These are phyloP conservation scores for Drosophila sturtevanti DNA, from an alignment of 1,140 invertebrate genomes.

Conservation along the genomic window DNA sequence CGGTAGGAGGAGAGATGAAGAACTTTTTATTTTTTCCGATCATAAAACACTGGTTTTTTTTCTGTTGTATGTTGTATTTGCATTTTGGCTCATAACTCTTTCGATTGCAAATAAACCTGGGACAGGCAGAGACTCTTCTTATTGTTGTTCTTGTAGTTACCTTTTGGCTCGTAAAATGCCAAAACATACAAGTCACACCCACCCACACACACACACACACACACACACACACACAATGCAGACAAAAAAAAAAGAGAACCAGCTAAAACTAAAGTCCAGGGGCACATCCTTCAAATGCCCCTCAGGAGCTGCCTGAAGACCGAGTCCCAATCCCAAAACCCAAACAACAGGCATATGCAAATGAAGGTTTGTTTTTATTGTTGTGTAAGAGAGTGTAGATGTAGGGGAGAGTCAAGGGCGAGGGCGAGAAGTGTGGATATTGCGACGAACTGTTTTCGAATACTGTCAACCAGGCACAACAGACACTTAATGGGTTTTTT, in stretches of 20 bases:
- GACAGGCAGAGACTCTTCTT: constrained; percentile 41
- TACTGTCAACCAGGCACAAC: constrained; percentile 64
- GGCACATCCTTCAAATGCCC: constrained; percentile 62
- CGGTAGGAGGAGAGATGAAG: background rate
- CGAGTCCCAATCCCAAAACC: constrained; percentile 4
- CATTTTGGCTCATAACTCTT: constrained; percentile 79
- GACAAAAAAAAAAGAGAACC: constrained; percentile 46
- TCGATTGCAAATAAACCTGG: constrained; percentile 75
- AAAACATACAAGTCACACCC: constrained; percentile 68
- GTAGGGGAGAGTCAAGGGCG: constrained; percentile 8
- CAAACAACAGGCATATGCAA: constrained; percentile 64
- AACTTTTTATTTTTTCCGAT: constrained; percentile 16
- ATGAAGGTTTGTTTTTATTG: constrained; percentile 73
- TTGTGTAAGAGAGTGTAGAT: constrained; percentile 35
- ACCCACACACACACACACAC: constrained; percentile 60
- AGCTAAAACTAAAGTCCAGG: constrained; percentile 34
- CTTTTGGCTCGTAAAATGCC: constrained; percentile 67
- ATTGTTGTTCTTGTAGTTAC: constrained; percentile 53
- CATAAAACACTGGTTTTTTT: constrained; percentile 61
- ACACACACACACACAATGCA: constrained; percentile 63
- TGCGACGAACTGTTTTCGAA: constrained; percentile 63
- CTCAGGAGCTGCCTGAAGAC: background rate
- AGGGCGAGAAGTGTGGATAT: background rate
- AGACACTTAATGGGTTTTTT: constrained; percentile 77
- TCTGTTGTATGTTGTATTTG: constrained; percentile 65